Evolutionary conservation across 2,113 vertebrate genomes (phyloP).

Genomic region (Herpailurus yagouaroundi): DNA sequence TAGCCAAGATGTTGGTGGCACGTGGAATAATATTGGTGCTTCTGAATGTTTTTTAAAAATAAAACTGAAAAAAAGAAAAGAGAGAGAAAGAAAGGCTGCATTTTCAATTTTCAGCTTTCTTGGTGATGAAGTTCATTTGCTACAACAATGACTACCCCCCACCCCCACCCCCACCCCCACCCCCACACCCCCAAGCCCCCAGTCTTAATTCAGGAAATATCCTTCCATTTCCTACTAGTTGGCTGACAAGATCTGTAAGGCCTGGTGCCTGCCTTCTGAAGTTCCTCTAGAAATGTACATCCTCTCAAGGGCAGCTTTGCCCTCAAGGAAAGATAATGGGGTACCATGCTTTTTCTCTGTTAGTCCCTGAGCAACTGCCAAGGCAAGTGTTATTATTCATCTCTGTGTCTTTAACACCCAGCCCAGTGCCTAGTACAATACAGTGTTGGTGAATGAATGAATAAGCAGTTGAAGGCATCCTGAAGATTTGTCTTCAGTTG

Average conservation of each 20-base stretch:
- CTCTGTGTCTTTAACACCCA: neutral
- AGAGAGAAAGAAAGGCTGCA: too few relatives aligned
- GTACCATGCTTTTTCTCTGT: neutral
- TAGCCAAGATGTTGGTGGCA: neutral
- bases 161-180: too few relatives aligned
- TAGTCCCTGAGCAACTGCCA: neutral
- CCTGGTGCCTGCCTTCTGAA: neutral
- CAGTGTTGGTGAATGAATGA: neutral
- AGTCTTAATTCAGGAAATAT: neutral
- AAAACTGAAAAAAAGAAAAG: too few relatives aligned
- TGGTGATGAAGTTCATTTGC: neutral
- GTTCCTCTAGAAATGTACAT: neutral
- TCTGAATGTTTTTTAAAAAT: neutral
- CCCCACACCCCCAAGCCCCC: neutral
- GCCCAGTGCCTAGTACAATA: rapidly evolving
- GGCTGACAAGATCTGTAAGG: neutral
- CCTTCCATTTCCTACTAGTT: neutral
- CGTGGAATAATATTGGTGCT: neutral
- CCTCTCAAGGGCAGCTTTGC: neutral
- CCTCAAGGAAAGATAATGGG: too few relatives aligned
- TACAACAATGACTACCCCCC: neutral
- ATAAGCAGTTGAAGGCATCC: neutral
- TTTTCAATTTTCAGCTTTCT: neutral
- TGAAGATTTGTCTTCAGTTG: neutral
- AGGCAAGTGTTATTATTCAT: too few relatives aligned